A percentile compares a stretch with the other conserved stretches of the same genome.
These are phyloP conservation scores for Heliconius himera DNA, from an alignment of 1,140 invertebrate species.

Conservation along the genomic window DNA sequence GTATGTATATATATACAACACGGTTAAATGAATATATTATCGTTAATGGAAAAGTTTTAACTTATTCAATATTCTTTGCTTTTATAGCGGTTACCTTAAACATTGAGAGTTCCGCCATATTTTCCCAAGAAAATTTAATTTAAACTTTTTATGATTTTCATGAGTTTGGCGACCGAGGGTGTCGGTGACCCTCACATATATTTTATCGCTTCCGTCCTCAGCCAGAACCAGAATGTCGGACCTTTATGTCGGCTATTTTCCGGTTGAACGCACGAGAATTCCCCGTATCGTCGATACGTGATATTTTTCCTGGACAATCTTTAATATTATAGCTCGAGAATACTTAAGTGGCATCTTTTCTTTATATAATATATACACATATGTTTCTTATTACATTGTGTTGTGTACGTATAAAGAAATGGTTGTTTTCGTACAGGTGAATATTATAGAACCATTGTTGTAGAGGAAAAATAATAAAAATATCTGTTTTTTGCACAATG, in stretches of 20 bases:
- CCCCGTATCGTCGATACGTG: conserved; percentile 62
- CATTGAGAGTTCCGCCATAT: neutral
- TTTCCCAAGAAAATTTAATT: conserved; percentile 28
- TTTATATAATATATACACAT: neutral
- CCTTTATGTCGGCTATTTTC: conserved; percentile 80
- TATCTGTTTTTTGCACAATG: too few species aligned
- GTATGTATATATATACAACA: neutral
- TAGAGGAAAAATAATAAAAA: too few species aligned
- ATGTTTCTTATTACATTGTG: neutral
- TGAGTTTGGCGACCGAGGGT: conserved; percentile 50
- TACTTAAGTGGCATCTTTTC: conserved; percentile 23
- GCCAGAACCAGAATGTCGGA: conserved; percentile 65
- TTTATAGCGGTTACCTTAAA: conserved; percentile 2
- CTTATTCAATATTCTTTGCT: neutral
- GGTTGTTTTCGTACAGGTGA: neutral
- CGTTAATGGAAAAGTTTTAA: conserved; percentile 4
- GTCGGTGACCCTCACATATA: conserved; percentile 61
- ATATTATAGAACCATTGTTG: too few species aligned
- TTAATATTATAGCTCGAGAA: conserved; percentile 46
- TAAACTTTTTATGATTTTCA: conserved; percentile 37
- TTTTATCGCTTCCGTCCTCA: conserved; percentile 65
- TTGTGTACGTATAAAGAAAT: neutral
- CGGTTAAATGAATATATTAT: neutral
- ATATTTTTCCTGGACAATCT: conserved; percentile 69
- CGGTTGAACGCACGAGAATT: conserved; percentile 71